Conservation (phyloP, 1,140 invertebrate genomes). For the Andricus grossulariae region DNA sequence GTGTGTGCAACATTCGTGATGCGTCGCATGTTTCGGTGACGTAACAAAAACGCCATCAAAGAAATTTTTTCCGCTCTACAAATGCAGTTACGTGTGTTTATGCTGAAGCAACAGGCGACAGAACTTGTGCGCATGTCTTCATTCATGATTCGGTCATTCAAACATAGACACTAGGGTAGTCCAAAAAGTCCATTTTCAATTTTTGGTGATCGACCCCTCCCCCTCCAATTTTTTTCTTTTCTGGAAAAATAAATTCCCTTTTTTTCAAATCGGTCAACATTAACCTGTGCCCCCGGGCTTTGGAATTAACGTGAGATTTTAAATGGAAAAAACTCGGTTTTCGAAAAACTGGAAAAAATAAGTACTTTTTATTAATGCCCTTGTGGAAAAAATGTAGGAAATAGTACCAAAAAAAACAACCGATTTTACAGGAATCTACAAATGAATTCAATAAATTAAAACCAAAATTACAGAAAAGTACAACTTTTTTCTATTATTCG, state of each 20-base stretch:
- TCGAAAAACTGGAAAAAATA: too few species aligned
- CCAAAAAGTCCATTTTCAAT: too few species aligned
- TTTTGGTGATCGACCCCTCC: too few species aligned
- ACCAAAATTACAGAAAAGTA: too few species aligned
- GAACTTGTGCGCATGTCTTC: slow-evolving; percentile 50
- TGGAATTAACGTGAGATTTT: neutral
- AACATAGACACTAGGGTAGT: neutral
- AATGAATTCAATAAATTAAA: too few species aligned
- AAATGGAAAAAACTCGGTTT: too few species aligned
- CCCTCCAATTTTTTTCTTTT: too few species aligned
- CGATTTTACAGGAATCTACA: too few species aligned
- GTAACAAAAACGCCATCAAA: neutral
- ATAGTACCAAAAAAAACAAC: too few species aligned
- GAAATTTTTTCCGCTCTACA: neutral
- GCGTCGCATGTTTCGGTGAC: neutral
- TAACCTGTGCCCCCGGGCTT: neutral
- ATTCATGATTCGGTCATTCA: slow-evolving; percentile 15
- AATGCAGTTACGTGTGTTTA: neutral
- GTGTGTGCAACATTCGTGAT: neutral
- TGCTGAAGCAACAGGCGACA: slow-evolving; percentile 54
- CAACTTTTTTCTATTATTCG: too few species aligned
- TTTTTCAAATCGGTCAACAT: neutral
- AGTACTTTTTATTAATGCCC: neutral
- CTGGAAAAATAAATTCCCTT: too few species aligned
- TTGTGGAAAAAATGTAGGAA: too few species aligned